Evolutionary conservation across 2,888 invertebrate species (phyloP), one percentile per base, ranked within the genome.

Genomic region (Empis livida): DNA sequence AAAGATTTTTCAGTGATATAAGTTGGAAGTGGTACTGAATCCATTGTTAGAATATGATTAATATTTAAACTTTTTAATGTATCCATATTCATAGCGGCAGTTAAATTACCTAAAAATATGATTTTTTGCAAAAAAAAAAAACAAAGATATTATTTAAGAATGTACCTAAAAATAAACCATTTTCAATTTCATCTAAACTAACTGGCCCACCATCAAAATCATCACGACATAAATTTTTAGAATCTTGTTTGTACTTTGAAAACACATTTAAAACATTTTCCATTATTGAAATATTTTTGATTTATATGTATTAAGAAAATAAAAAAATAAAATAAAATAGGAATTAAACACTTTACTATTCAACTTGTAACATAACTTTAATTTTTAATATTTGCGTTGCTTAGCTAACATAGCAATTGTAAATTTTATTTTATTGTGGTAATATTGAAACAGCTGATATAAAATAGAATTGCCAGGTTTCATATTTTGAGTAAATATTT

Each of bases 11-110:
- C 79, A 35, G 79, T 72, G 47, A 89, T 79, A 52, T 79, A 79
- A 55, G 82, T 71, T 0, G 91, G 89, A 54, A 92, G 67, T 1
- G 91, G 90, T 59, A 89, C 86, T 13, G 87, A 79, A 61, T 91
- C 91, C 49, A 91, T 75, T 0, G 91, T 90, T 42, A 92, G 71
- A 55, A 92, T 83, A 61, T 87, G 82, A 2, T 78, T 80, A 49
- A 91, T 81, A 54, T 79, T 75, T 23, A 78, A 72, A 43, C 75
- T 73, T 49, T 77, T 77, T 47, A 90, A 59, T 30, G 80, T 79
- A 47, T 78, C 75, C 51, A 79, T 68, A 61, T 88, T 82, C 32
- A 82, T 79, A 2, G 90, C 91, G 52, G 87, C 86, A 32, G 85
- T 80, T 51, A 89, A 66, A 62, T 89, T 88, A 16, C 91, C 87